These are phyloP conservation scores for Punctoribates punctum DNA, from an alignment of 2,888 invertebrate genomes.

Conservation along the genomic window DNA sequence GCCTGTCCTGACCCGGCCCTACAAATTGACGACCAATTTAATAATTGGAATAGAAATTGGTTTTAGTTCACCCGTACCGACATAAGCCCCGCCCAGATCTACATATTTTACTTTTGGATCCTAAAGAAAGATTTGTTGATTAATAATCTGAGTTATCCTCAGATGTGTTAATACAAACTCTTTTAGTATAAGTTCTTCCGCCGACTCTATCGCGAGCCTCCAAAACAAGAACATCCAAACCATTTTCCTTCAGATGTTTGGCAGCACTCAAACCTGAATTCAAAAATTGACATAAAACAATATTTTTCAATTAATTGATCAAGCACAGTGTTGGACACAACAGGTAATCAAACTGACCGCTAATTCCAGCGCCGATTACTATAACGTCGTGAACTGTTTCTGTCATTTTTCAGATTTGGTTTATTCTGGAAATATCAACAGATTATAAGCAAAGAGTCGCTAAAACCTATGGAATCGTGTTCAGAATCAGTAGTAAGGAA, in stretches of 20 bases:
- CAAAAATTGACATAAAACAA: background rate
- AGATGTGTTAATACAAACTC: background rate
- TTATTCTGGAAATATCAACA: too few relatives aligned
- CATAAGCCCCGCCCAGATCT: conserved; percentile 50
- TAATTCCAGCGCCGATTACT: conserved; percentile 47
- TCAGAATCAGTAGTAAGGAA: too few relatives aligned
- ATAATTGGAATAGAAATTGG: too few relatives aligned
- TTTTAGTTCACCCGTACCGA: too few relatives aligned
- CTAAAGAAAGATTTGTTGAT: conserved; percentile 25
- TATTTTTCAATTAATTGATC: background rate
- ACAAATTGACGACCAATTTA: conserved; percentile 50
- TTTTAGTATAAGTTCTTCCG: conserved; percentile 51
- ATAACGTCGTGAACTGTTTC: conserved; percentile 42
- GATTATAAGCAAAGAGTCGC: too few relatives aligned
- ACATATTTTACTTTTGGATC: conserved; percentile 44
- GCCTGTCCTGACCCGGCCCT: conserved; percentile 51
- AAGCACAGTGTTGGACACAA: background rate
- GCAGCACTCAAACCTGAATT: conserved; percentile 51
- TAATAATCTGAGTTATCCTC: background rate
- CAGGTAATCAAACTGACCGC: conserved; percentile 44
- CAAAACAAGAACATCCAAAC: conserved; percentile 51
- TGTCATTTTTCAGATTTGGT: conserved; percentile 40
- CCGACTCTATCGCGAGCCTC: conserved; percentile 53
- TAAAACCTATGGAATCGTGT: too few relatives aligned
- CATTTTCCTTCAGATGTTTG: conserved; percentile 50